phyloP scores from a whole-genome alignment of 2,113 vertebrate species.

The Thalassoma bifasciatum region DNA sequence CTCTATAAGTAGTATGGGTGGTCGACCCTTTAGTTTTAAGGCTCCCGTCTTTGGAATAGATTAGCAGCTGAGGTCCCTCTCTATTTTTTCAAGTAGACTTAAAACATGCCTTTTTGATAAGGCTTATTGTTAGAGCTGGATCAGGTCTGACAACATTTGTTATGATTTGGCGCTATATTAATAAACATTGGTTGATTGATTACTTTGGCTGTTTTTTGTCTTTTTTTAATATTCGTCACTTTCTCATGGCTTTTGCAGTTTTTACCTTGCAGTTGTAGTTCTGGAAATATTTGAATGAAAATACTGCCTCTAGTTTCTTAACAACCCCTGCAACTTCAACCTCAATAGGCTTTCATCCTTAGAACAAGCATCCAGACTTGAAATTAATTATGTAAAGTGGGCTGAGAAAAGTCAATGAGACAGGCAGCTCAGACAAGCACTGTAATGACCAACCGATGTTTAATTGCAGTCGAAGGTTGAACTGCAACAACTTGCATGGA shows the following conservation, averaged over 20 bases:
- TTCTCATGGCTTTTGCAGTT: neutral
- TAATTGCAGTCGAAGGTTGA: constrained; percentile 59
- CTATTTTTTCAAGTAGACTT: no score
- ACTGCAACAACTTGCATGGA: constrained; percentile 29
- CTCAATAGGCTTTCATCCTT: constrained; percentile 1
- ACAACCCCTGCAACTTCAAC: neutral
- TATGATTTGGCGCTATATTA: no score
- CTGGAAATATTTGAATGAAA: constrained; percentile 12
- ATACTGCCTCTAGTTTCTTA: neutral
- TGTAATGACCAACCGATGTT: constrained; percentile 34
- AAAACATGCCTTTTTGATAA: no score
- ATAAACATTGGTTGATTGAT: no score
- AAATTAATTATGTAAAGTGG: constrained; percentile 39
- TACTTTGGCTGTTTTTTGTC: no score
- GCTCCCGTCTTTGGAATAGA: no score
- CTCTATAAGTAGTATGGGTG: no score
- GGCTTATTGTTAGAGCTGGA: no score
- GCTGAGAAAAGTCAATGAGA: constrained; percentile 28
- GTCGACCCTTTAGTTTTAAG: no score
- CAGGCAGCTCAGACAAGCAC: constrained; percentile 17
- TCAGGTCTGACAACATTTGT: no score
- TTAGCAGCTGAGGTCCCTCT: no score
- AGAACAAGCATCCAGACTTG: neutral
- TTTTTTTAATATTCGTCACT: no score
- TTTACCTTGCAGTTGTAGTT: constrained; percentile 1